A percentile compares a stretch with the other conserved stretches of the same genome.
Evolutionary conservation across 1,140 invertebrate species (phyloP).

Genomic region (Drosophila pachea): DNA sequence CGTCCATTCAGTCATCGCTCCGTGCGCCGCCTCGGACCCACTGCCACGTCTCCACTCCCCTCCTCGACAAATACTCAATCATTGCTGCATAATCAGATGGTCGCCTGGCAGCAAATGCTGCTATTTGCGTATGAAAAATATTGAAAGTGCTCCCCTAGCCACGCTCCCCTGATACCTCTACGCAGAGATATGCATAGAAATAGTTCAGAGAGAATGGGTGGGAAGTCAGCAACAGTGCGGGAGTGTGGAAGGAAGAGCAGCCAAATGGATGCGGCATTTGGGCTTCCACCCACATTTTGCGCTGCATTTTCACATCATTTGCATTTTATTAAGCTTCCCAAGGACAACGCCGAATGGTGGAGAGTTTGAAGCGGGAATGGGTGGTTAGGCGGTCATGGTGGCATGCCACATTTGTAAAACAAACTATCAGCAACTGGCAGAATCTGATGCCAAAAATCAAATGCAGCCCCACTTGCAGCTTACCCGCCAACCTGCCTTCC

Average conservation of each 20-base stretch:
- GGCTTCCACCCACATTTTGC: constrained; percentile 19
- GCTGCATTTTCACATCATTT: constrained; percentile 50
- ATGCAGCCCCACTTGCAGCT: not conserved
- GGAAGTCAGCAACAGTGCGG: not conserved
- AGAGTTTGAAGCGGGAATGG: too few relatives aligned
- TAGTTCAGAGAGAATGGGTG: constrained; percentile 5
- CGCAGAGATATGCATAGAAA: constrained; percentile 1
- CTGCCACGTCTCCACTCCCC: not conserved
- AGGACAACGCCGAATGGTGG: not conserved
- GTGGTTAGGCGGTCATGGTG: not conserved
- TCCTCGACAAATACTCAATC: constrained; percentile 39
- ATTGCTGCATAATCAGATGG: constrained; percentile 46
- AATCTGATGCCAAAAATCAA: constrained; percentile 7
- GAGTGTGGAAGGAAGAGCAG: not conserved
- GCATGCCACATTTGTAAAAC: constrained; percentile 43
- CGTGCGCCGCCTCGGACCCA: too few relatives aligned
- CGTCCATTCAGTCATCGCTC: not conserved
- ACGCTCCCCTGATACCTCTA: constrained; percentile 1
- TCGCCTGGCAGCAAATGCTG: constrained; percentile 17
- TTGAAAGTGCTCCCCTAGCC: constrained; percentile 29
- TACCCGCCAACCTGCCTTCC: too few relatives aligned
- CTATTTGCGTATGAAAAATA: constrained; percentile 42
- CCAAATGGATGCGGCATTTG: constrained; percentile 37
- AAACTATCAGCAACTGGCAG: constrained; percentile 34
- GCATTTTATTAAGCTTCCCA: constrained; percentile 44